phyloP scores from a whole-genome alignment of 1,140 invertebrate genomes.

The Cyclargus thomasi region DNA sequence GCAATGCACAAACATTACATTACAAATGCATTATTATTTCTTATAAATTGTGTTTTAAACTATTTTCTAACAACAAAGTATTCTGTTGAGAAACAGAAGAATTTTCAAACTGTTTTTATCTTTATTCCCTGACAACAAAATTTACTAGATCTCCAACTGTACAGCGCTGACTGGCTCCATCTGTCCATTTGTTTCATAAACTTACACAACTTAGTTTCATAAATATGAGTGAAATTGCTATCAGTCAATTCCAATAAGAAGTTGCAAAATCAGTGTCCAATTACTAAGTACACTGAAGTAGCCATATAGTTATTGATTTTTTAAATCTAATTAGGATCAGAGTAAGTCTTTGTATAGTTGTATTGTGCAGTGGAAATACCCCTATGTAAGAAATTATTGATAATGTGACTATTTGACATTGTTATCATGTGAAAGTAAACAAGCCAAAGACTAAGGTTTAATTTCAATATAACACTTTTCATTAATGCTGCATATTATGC shows the following conservation, averaged over 20 bases:
- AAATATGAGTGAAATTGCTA: neutral
- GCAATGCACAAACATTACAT: too few species aligned
- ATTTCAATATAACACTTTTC: too few species aligned
- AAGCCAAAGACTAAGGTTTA: neutral
- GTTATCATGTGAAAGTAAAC: neutral
- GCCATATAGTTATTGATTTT: constrained; percentile 19
- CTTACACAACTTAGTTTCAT: neutral
- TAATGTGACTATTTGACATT: neutral
- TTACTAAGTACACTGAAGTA: neutral
- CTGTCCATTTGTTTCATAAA: neutral
- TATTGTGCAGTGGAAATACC: neutral
- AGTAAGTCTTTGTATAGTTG: neutral
- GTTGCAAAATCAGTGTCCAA: neutral
- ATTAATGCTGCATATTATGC: too few species aligned
- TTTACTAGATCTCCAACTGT: too few species aligned
- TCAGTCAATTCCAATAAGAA: neutral
- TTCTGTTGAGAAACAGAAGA: too few species aligned
- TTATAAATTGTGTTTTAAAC: too few species aligned
- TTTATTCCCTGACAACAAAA: too few species aligned
- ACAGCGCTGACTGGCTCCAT: neutral
- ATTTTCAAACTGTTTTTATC: too few species aligned
- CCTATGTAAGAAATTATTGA: neutral
- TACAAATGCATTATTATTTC: too few species aligned
- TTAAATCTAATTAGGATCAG: constrained; percentile 24
- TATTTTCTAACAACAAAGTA: too few species aligned